phyloP scores from a whole-genome alignment of 2,113 vertebrate genomes.

The Dipodomys ordii region DNA sequence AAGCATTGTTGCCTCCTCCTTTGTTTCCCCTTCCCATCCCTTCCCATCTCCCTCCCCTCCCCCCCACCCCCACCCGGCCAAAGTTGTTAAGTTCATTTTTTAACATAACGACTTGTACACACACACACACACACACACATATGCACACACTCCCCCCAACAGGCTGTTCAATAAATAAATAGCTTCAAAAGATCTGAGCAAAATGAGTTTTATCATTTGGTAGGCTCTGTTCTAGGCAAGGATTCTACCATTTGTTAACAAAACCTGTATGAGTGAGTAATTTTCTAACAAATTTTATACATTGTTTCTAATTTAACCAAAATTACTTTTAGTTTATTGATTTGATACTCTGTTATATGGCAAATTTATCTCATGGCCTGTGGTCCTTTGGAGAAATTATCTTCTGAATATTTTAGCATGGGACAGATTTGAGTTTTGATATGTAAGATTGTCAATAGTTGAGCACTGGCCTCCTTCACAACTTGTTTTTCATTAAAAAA shows the following conservation, averaged over 20 bases:
- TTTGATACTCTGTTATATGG: background rate
- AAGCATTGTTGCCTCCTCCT: too few species aligned
- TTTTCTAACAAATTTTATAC: background rate
- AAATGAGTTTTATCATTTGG: background rate
- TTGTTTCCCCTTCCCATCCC: too few species aligned
- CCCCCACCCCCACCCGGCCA: too few species aligned
- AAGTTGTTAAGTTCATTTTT: too few species aligned
- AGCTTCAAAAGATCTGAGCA: constrained; percentile 30
- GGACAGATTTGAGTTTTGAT: background rate
- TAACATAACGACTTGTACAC: background rate
- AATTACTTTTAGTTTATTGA: constrained; percentile 49
- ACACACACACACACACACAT: background rate
- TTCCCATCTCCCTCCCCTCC: too few species aligned
- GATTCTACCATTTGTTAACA: background rate
- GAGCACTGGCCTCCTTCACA: background rate
- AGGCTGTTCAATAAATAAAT: background rate
- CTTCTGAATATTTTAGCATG: background rate
- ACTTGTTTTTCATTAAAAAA: constrained; percentile 27
- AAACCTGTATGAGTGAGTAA: background rate
- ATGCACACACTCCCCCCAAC: background rate
- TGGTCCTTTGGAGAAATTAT: background rate
- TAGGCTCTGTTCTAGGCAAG: constrained; percentile 6
- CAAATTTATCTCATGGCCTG: background rate
- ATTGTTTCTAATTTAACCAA: constrained; percentile 17
- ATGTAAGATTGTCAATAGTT: background rate